phyloP scores from a whole-genome alignment of 2,888 invertebrate species.

The Cybosia mesomella region DNA sequence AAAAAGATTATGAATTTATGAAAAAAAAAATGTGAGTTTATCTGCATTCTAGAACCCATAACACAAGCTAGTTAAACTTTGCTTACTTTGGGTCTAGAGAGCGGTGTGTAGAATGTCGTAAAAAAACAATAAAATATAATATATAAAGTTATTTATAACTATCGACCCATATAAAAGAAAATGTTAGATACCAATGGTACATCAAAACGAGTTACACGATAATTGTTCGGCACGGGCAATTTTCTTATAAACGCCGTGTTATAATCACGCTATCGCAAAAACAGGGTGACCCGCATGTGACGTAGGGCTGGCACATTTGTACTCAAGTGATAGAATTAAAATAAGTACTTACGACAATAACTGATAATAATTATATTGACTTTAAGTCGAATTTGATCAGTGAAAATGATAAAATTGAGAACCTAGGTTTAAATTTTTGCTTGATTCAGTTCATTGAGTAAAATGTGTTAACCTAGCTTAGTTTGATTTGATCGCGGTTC shows the following conservation, averaged over 20 bases:
- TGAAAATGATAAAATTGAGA: too few relatives aligned
- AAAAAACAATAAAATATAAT: too few relatives aligned
- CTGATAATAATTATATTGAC: background rate
- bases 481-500: too few relatives aligned
- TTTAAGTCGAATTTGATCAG: background rate
- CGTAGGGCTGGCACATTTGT: slow-evolving; percentile 34
- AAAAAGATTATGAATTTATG: too few relatives aligned
- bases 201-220: slow-evolving; percentile 49
- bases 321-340: background rate
- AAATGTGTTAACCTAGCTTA: too few relatives aligned
- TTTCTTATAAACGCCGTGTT: slow-evolving; percentile 56
- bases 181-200: slow-evolving; percentile 34
- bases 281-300: slow-evolving; percentile 57
- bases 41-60: too few relatives aligned
- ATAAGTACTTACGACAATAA: background rate
- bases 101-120: too few relatives aligned
- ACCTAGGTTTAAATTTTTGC: too few relatives aligned
- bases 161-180: slow-evolving; percentile 32
- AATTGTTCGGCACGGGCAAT: slow-evolving; percentile 56
- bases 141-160: background rate
- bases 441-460: too few relatives aligned
- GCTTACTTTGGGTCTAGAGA: too few relatives aligned
- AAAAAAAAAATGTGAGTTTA: too few relatives aligned
- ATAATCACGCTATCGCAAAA: slow-evolving; percentile 62
- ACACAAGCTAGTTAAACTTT: too few relatives aligned